Evolutionary conservation across 2,888 invertebrate genomes (phyloP).

Genomic region (Dasysyrphus tricinctus): DNA sequence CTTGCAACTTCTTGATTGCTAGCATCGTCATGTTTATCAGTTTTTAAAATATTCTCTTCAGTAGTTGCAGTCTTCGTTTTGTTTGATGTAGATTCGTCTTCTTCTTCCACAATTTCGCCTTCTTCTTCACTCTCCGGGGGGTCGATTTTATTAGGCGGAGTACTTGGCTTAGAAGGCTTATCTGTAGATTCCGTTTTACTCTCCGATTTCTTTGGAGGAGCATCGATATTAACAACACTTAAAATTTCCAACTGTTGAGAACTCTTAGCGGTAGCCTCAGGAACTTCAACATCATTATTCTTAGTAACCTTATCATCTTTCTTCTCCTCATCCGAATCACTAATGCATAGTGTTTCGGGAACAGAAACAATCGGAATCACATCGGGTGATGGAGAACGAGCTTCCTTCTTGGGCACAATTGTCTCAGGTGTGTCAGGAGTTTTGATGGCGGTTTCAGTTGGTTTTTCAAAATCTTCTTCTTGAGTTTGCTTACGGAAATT

Average conservation of each 20-base stretch:
- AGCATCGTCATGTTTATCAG: constrained; percentile 75
- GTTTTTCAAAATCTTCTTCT: constrained; percentile 41
- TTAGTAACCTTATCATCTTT: constrained; percentile 52
- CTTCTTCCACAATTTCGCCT: constrained; percentile 70
- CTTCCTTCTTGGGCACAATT: constrained; percentile 38
- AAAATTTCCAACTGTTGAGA: constrained; percentile 36
- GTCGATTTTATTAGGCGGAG: background rate
- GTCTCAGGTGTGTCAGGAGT: constrained; percentile 45
- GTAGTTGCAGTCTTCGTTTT: background rate
- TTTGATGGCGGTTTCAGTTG: constrained; percentile 26
- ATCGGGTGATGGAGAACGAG: constrained; percentile 82
- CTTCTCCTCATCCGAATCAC: constrained; percentile 83
- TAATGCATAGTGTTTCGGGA: constrained; percentile 85
- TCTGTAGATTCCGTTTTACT: constrained; percentile 15
- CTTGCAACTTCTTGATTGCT: constrained; percentile 80
- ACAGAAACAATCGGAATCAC: constrained; percentile 82
- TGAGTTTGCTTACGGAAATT: constrained; percentile 79
- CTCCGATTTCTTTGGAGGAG: background rate
- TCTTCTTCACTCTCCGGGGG: constrained; percentile 67
- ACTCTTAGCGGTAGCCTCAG: background rate
- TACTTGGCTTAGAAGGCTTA: constrained; percentile 28
- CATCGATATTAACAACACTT: constrained; percentile 53
- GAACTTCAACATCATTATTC: constrained; percentile 19
- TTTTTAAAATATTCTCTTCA: constrained; percentile 1
- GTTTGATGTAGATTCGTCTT: constrained; percentile 8